These are phyloP conservation scores for Typhlichthys eigenmanni DNA, from an alignment of 2,797 vertebrate species.

Conservation along the genomic window DNA sequence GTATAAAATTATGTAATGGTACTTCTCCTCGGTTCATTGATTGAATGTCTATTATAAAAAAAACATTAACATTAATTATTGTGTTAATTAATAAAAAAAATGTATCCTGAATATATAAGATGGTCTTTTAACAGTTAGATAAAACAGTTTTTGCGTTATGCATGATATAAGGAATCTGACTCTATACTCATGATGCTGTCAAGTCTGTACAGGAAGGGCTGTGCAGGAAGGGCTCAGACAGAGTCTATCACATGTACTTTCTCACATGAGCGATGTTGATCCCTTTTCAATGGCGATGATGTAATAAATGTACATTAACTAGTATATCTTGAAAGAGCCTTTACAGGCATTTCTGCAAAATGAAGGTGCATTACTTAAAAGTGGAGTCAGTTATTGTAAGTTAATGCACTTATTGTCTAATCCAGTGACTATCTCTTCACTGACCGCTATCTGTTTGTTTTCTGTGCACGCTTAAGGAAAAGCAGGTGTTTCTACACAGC, in stretches of 20 bases:
- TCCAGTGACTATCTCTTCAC: background rate
- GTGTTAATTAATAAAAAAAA: too few relatives aligned
- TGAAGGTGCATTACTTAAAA: slow-evolving; percentile 7
- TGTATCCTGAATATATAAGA: too few relatives aligned
- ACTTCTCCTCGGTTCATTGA: slow-evolving; percentile 20
- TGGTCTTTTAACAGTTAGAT: too few relatives aligned
- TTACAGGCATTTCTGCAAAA: background rate
- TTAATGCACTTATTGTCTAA: too few relatives aligned
- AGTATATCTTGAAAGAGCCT: slow-evolving; percentile 14
- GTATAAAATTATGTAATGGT: background rate
- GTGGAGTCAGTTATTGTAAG: background rate
- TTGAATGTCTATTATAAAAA: slow-evolving; percentile 27
- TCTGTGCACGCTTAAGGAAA: too few relatives aligned
- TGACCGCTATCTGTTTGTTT: background rate
- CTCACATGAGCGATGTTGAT: too few relatives aligned
- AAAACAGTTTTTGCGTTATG: background rate
- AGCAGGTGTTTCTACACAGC: too few relatives aligned
- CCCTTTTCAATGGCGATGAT: background rate
- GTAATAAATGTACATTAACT: slow-evolving; percentile 11
- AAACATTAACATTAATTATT: background rate
- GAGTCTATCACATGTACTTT: background rate
- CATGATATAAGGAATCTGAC: slow-evolving; percentile 65
- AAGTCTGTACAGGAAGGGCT: slow-evolving; percentile 31
- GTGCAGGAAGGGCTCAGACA: slow-evolving; percentile 35
- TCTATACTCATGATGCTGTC: slow-evolving; percentile 61